Conservation (phyloP, 2,113 vertebrate species). For the Odontesthes bonariensis region DNA sequence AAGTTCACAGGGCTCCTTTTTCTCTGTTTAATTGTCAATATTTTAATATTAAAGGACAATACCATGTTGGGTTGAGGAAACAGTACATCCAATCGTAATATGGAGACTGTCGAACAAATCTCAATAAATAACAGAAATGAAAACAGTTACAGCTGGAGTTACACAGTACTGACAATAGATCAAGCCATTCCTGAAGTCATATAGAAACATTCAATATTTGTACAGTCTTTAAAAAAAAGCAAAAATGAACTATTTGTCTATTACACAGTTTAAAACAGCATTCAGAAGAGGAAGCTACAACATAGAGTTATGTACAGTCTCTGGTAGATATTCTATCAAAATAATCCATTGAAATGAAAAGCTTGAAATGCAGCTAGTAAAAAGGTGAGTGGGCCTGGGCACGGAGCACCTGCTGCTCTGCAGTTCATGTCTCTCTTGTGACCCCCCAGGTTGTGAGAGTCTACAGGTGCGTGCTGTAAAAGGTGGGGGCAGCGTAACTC, state of each 20-base stretch:
- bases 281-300: constrained; percentile 73
- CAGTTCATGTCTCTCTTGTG: constrained; percentile 2
- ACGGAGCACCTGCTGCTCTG: constrained; percentile 22
- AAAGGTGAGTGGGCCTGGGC: constrained; percentile 31
- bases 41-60: constrained; percentile 77
- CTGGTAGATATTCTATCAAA: constrained; percentile 78
- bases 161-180: constrained; percentile 76
- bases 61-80: constrained; percentile 57
- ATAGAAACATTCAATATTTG: constrained; percentile 74
- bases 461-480: constrained; percentile 97
- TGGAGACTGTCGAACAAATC: constrained; percentile 65
- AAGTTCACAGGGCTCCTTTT: constrained; percentile 4
- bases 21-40: constrained; percentile 43
- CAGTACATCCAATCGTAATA: constrained; percentile 59
- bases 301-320: constrained; percentile 77
- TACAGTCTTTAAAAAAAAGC: constrained; percentile 51
- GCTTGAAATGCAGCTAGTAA: constrained; percentile 54
- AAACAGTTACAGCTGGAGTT: constrained; percentile 75
- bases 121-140: constrained; percentile 70
- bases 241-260: constrained; percentile 57
- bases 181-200: constrained; percentile 76
- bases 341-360: constrained; percentile 69
- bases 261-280: constrained; percentile 71
- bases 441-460: background rate
- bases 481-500: constrained; percentile 93